Percentiles rank a stretch among this genome's conserved stretches.
phyloP scores from a whole-genome alignment of 2,888 invertebrate species.

The Frankliniella intonsa region DNA sequence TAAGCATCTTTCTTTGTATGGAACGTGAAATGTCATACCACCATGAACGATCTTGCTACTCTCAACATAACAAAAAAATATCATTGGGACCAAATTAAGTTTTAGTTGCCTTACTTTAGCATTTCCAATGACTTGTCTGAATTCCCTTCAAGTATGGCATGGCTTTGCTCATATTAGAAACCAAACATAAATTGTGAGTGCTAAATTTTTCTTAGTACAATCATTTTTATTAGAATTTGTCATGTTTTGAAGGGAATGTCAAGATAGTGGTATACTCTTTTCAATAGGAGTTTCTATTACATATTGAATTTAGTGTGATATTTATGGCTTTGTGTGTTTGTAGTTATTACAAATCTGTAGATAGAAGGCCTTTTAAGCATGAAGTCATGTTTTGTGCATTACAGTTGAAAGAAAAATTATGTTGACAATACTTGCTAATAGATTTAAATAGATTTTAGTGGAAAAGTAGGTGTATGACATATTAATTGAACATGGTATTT shows the following conservation, averaged over 20 bases:
- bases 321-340: not conserved
- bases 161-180: not conserved
- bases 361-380: not conserved
- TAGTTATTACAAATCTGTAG: not conserved
- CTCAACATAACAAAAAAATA: too few relatives aligned
- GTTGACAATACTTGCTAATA: slow-evolving; percentile 11
- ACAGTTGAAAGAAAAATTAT: not conserved
- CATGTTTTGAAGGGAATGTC: too few relatives aligned
- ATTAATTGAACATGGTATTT: not conserved
- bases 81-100: too few relatives aligned
- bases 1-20: too few relatives aligned
- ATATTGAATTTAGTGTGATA: not conserved
- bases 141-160: too few relatives aligned
- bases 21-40: too few relatives aligned
- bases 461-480: not conserved
- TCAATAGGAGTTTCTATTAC: not conserved
- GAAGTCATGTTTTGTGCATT: not conserved
- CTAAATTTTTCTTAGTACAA: not conserved
- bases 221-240: too few relatives aligned
- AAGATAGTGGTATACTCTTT: too few relatives aligned
- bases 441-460: not conserved
- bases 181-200: not conserved
- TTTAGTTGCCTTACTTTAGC: too few relatives aligned
- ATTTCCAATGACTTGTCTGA: too few relatives aligned
- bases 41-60: too few relatives aligned